phyloP scores from a whole-genome alignment of 2,797 vertebrate genomes.

The Anableps anableps region DNA sequence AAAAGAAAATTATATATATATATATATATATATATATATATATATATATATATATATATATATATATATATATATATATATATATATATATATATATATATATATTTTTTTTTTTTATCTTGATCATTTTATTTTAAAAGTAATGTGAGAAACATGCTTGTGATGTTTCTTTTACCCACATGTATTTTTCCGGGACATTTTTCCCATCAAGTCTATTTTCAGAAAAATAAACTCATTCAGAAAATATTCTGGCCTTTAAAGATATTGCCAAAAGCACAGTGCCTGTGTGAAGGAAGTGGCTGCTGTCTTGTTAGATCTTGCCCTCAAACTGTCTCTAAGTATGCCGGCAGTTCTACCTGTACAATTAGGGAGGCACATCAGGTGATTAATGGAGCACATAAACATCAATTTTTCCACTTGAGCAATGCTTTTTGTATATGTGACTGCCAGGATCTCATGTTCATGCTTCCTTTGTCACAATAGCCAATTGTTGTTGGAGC shows the following conservation, averaged over 20 bases:
- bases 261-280: conserved; percentile 46
- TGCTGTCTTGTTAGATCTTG: conserved; percentile 73
- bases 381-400: conserved; percentile 60
- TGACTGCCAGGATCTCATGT: conserved; percentile 41
- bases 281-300: conserved; percentile 46
- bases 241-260: conserved; percentile 51
- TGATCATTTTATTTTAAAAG: conserved; percentile 38
- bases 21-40: too few relatives aligned
- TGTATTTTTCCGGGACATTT: conserved; percentile 41
- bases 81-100: too few relatives aligned
- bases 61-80: too few relatives aligned
- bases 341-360: conserved; percentile 56
- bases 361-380: conserved; percentile 62
- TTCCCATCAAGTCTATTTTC: conserved; percentile 52
- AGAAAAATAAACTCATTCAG: conserved; percentile 40
- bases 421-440: conserved; percentile 43
- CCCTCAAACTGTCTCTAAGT: conserved; percentile 50
- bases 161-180: conserved; percentile 42
- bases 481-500: conserved; percentile 23
- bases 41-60: too few relatives aligned
- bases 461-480: conserved; percentile 40
- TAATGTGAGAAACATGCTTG: conserved; percentile 30
- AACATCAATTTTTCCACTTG: conserved; percentile 66
- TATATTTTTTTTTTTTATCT: too few relatives aligned
- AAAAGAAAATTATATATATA: too few relatives aligned